These are phyloP conservation scores for Stenurella melanura DNA, from an alignment of 2,888 invertebrate species.

Conservation along the genomic window DNA sequence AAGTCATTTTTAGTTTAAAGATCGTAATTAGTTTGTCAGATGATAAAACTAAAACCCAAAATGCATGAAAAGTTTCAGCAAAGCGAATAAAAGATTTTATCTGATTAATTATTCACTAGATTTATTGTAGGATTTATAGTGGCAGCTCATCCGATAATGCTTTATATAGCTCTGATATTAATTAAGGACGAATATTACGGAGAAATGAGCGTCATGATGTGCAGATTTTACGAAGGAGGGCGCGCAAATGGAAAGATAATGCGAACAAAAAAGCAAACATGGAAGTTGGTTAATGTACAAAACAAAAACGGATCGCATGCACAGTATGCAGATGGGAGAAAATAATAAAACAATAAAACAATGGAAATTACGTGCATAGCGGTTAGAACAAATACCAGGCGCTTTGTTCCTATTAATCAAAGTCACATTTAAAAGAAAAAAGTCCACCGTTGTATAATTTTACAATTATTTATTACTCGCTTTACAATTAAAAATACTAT, in stretches of 20 bases:
- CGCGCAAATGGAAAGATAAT: slow-evolving; percentile 36
- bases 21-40: slow-evolving; percentile 3
- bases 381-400: slow-evolving; percentile 53
- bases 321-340: slow-evolving; percentile 48
- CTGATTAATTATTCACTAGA: slow-evolving; percentile 33
- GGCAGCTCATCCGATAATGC: slow-evolving; percentile 36
- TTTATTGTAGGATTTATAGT: slow-evolving; percentile 13
- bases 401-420: slow-evolving; percentile 57
- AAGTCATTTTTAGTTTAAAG: background rate
- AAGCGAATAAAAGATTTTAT: slow-evolving; percentile 23
- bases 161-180: slow-evolving; percentile 32
- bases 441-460: slow-evolving; percentile 39
- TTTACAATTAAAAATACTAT: slow-evolving; percentile 44
- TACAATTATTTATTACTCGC: slow-evolving; percentile 47
- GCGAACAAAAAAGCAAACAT: slow-evolving; percentile 22
- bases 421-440: slow-evolving; percentile 48
- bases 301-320: slow-evolving; percentile 51
- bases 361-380: slow-evolving; percentile 48
- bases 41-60: slow-evolving; percentile 18
- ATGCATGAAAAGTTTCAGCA: slow-evolving; percentile 14
- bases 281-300: slow-evolving; percentile 39
- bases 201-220: slow-evolving; percentile 10
- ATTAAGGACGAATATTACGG: slow-evolving; percentile 21
- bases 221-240: slow-evolving; percentile 23
- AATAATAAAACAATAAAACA: slow-evolving; percentile 43